phyloP scores from a whole-genome alignment of 2,888 invertebrate genomes.

The Lepeophtheirus nordmannii region DNA sequence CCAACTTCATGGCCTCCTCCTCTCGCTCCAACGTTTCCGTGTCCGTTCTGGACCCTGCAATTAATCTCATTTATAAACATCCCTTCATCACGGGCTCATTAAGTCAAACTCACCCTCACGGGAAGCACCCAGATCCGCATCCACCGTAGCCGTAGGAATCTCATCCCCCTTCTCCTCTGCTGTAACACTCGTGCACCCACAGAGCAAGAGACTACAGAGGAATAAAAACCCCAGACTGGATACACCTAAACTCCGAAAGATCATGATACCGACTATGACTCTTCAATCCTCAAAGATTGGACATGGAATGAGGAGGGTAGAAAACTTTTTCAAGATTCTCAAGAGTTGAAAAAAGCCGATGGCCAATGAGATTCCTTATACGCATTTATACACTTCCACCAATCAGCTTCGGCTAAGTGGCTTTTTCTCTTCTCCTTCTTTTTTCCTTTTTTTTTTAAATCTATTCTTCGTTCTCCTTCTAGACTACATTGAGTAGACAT shows the following conservation, averaged over 20 bases:
- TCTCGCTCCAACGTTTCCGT: conserved; percentile 52
- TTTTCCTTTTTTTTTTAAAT: no score
- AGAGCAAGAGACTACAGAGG: neutral
- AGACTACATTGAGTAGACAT: no score
- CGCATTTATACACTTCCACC: conserved; percentile 1
- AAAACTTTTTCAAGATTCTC: neutral
- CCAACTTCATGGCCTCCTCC: conserved; percentile 88
- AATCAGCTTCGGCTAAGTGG: neutral
- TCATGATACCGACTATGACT: neutral
- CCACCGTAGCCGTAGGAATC: conserved; percentile 28
- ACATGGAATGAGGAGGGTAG: neutral
- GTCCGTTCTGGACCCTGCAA: conserved; percentile 32
- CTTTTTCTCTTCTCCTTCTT: neutral
- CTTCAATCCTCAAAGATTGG: neutral
- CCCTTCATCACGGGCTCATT: no score
- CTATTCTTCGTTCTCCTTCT: no score
- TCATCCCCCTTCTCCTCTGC: neutral
- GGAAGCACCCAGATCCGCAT: conserved; percentile 37
- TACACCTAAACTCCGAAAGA: neutral
- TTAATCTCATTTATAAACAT: neutral
- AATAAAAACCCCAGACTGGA: neutral
- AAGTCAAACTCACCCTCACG: conserved; percentile 32
- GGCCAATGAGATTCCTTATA: neutral
- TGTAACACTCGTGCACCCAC: neutral
- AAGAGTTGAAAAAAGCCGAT: neutral